These are phyloP conservation scores for Cheilosia vernalis DNA, from an alignment of 2,888 invertebrate genomes.

Conservation along the genomic window DNA sequence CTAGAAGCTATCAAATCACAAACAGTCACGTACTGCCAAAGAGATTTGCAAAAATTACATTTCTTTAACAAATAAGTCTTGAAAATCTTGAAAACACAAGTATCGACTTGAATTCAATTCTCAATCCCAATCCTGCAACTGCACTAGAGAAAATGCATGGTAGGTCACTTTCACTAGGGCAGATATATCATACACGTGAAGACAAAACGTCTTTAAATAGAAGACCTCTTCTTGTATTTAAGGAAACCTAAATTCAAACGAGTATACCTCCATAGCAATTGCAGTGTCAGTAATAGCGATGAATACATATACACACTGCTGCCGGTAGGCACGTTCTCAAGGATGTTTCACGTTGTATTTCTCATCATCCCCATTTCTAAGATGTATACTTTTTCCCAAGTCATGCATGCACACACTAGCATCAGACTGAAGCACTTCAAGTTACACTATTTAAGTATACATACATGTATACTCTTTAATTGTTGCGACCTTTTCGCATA, in stretches of 20 bases:
- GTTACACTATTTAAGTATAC: constrained; percentile 29
- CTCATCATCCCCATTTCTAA: constrained; percentile 17
- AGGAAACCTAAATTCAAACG: not conserved
- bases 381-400: not conserved
- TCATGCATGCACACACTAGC: not conserved
- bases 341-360: constrained; percentile 11
- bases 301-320: constrained; percentile 12
- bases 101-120: too few relatives aligned
- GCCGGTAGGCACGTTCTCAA: constrained; percentile 38
- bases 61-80: too few relatives aligned
- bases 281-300: constrained; percentile 11
- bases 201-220: too few relatives aligned
- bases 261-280: not conserved
- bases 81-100: too few relatives aligned
- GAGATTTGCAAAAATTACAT: too few relatives aligned
- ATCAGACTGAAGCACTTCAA: constrained; percentile 39
- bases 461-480: constrained; percentile 47
- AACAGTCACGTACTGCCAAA: too few relatives aligned
- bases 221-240: not conserved
- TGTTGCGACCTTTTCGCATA: constrained; percentile 42
- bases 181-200: too few relatives aligned
- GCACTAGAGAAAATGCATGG: too few relatives aligned
- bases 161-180: too few relatives aligned
- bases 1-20: too few relatives aligned
- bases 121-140: too few relatives aligned